Percentiles rank a stretch among this genome's conserved stretches.
These are phyloP conservation scores for Periphyllus acericola DNA, from an alignment of 2,888 invertebrate species.

Conservation along the genomic window DNA sequence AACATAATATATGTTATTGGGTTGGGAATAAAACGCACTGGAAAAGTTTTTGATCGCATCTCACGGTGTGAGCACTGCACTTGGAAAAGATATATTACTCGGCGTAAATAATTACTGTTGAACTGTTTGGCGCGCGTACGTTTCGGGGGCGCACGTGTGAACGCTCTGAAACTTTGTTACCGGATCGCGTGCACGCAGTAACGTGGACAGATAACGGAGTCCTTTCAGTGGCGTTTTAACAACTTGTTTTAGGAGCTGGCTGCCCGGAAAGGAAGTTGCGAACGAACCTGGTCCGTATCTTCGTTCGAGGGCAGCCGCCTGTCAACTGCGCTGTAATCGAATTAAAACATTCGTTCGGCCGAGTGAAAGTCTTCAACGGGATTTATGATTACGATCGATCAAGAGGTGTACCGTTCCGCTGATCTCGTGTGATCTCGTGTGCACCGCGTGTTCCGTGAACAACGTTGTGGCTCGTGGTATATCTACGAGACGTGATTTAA, in stretches of 20 bases:
- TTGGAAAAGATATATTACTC: not conserved
- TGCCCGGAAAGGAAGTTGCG: not conserved
- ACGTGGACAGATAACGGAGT: not conserved
- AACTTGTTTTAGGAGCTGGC: not conserved
- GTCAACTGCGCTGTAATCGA: not conserved
- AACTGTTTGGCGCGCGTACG: not conserved
- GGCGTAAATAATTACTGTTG: not conserved
- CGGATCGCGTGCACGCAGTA: not conserved
- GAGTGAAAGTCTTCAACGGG: not conserved
- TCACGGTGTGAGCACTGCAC: not conserved
- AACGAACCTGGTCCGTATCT: not conserved
- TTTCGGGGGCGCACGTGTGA: not conserved
- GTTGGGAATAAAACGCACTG: not conserved
- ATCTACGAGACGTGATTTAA: no score
- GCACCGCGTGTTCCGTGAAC: no score
- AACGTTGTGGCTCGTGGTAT: no score
- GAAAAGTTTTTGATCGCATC: constrained; percentile 2
- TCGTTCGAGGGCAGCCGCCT: not conserved
- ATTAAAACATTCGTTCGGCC: constrained; percentile 3
- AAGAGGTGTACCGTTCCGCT: no score
- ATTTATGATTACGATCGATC: constrained; percentile 19
- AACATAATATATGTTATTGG: no score
- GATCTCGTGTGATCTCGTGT: no score
- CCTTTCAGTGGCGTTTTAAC: not conserved
- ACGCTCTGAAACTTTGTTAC: not conserved